Evolutionary conservation across 2,113 vertebrate genomes (phyloP), one percentile per base, ranked within the genome.

Genomic region (Sander vitreus): DNA sequence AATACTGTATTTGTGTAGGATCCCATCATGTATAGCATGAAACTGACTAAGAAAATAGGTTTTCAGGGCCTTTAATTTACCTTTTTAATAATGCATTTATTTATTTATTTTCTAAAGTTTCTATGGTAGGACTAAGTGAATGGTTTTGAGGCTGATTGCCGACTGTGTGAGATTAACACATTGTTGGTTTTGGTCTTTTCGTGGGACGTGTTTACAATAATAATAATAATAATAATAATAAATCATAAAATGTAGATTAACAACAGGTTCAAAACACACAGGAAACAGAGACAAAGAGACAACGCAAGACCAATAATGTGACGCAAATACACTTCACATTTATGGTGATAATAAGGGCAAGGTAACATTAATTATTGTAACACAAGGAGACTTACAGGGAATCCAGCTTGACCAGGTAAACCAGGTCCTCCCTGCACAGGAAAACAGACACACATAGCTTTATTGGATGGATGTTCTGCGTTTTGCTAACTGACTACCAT

Each of bases 331-430:
- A 47, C 18, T 50, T 47, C 6, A 16, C 21, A 67, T 63, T 30
- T 23, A 13, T 39, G 13, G 15, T 51, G 8, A 27, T 48, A 54
- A 48, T 33, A 47, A 45, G 33, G 3, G 14, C 2, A 48, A 23
- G 12, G 6, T 11, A 43, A 14, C 5, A 51, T 39, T 36, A 27
- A 65, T 72, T 2, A 68, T 71, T 11, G 25, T 57, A 50, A 58
- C 14, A 64, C 21, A 58, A 5, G 4, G 12, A 81, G 13, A 94
- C 95, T 93, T 91, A 96, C 95, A 62, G 95, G 95, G 78, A 95
- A 95, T 88, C 95, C 95, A 84, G 95, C 94, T 82, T 92, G 88
- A 8, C 95, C 95, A 73, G 95, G 90, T 33, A 90, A 1, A 81
- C 94, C 94, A 73, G 67, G 23, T 53, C 73, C 81, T 63, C 91